phyloP scores from a whole-genome alignment of 1,140 invertebrate species.

The Chionoecetes opilio region DNA sequence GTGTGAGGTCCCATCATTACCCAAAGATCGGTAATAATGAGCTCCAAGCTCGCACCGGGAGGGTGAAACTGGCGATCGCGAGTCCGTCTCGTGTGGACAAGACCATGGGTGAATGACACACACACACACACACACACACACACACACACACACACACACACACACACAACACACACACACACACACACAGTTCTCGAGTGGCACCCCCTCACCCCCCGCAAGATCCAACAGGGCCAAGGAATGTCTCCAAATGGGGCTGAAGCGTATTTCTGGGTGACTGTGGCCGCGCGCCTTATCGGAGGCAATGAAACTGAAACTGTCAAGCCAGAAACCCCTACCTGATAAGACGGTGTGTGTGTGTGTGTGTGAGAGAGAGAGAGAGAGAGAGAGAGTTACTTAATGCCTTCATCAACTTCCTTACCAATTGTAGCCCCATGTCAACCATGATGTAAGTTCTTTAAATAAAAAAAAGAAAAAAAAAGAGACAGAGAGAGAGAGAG shows the following conservation, averaged over 20 bases:
- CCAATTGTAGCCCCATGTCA: too few species aligned
- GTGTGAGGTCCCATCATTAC: too few species aligned
- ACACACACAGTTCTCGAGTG: neutral
- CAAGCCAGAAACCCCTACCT: neutral
- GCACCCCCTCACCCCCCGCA: neutral
- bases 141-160: too few species aligned
- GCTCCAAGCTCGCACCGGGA: too few species aligned
- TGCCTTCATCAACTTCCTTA: too few species aligned
- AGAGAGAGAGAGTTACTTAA: constrained; percentile 33
- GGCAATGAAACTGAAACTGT: constrained; percentile 42
- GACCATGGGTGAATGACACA: too few species aligned
- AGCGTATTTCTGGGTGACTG: constrained; percentile 19
- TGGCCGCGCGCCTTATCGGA: neutral
- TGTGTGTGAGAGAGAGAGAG: neutral
- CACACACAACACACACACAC: neutral
- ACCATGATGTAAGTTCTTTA: too few species aligned
- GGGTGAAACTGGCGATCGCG: too few species aligned
- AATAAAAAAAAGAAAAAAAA: neutral
- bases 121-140: too few species aligned
- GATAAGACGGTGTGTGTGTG: neutral
- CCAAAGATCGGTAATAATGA: too few species aligned
- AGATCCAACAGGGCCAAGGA: neutral
- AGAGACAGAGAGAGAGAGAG: neutral
- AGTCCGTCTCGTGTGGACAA: too few species aligned
- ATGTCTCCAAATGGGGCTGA: neutral